These are phyloP conservation scores for Prorops nasuta DNA, from an alignment of 1,140 invertebrate genomes.

Conservation along the genomic window DNA sequence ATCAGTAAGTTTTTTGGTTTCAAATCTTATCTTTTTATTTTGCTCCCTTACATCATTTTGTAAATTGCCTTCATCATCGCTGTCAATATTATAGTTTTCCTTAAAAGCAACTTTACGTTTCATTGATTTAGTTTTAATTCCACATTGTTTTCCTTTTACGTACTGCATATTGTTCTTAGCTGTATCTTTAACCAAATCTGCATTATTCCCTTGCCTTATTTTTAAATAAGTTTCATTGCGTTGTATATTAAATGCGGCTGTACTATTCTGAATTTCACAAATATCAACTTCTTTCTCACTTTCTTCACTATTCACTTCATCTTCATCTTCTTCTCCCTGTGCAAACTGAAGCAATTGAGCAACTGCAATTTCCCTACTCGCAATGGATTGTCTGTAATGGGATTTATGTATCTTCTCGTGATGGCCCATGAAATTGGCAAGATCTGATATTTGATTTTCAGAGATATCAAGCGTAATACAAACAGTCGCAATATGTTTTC, in stretches of 20 bases:
- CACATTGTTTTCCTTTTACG: background rate
- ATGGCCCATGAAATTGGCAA: slow-evolving; percentile 21
- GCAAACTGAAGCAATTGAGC: too few relatives aligned
- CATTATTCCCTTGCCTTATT: background rate
- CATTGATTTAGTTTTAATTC: background rate
- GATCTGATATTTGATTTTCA: slow-evolving; percentile 4
- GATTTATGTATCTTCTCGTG: slow-evolving; percentile 10
- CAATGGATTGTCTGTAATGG: slow-evolving; percentile 8
- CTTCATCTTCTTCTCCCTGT: background rate
- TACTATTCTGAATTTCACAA: background rate
- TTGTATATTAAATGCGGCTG: background rate
- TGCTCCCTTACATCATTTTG: too few relatives aligned
- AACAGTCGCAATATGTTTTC: slow-evolving; percentile 25
- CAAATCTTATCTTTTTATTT: too few relatives aligned
- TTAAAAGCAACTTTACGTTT: too few relatives aligned
- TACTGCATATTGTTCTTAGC: too few relatives aligned
- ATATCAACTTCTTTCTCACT: background rate
- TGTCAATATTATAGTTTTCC: too few relatives aligned
- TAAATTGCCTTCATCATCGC: too few relatives aligned
- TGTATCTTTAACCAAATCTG: too few relatives aligned
- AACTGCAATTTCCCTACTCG: background rate
- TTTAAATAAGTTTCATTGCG: background rate
- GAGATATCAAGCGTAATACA: slow-evolving; percentile 3
- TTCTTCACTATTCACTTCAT: background rate
- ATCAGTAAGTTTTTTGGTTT: too few relatives aligned